Base-by-base conservation (phyloP, 1,140 invertebrate species). In the Papilio polyxenes region DNA sequence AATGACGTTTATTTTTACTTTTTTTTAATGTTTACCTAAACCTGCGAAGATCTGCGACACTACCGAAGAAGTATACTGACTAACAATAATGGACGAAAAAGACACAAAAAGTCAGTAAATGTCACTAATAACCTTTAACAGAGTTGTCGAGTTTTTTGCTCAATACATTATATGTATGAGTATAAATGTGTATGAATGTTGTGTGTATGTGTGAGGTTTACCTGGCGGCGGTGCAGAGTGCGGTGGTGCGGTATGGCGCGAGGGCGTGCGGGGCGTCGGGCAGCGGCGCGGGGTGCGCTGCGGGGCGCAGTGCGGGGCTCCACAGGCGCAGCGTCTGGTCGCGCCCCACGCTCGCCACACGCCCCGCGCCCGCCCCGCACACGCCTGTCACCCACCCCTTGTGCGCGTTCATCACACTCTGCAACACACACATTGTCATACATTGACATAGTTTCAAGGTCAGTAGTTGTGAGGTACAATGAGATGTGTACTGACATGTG, bases 371-470 rank as follows among this genome's bases (percentile, higher is more conserved):
- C 76, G 88, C 69, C 96, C 96, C 83, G 97, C 95, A 89, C 85
- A 98, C 92, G 40, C 97, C 98, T 89, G 97, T 97, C 77, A 98
- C 96, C 98, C 98, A 98, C 92, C 98, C 97, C 92, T 97, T 98
- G 92, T 98, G 98, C 53, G 98, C 98, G 92, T 97, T 97, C 91
- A 97, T 98, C 23, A 98, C 91, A 48, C 97, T 97, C 95, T 98
- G 95, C 15, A 81, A 79, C 0, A 81, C 11, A 56, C 53, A 56
- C 23, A 31, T 31, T 1, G 23, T 31, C 23, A 31, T 31, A 31
- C 23, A 1, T 2, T 31, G 23, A 31, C 23, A 31, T 31, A 31
- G 23, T 31, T 31, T 31, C 23, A 17, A 17, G 15, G 3, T 17
- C 5, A 56, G 53, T 17, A 17, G 5, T 56, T 56, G 5, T 3